Evolutionary conservation across 2,797 vertebrate genomes (phyloP), one percentile per base, ranked within the genome.

Genomic region (Loriculus beryllinus): DNA sequence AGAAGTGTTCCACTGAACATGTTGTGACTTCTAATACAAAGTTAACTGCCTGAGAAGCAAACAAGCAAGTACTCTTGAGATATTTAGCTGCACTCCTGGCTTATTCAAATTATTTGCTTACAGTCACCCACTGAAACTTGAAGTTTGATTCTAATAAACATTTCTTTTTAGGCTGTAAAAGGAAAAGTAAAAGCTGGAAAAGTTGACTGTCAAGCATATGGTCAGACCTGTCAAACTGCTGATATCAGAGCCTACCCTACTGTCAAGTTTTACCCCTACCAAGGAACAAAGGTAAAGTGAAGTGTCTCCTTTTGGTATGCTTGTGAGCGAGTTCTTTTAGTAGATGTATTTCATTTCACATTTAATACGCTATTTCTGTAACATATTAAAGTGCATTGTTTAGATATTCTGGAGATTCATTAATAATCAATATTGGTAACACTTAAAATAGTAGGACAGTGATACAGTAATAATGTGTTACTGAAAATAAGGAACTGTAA

Each of bases 161-260:
- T 65, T n/a, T 92, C 42, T 67, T 52, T 93, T 65, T 51, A 99
- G 99, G 97, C 97, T 1, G 25, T 99, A 60, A 99, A 99, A 98
- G 99, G 98, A 68, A 98, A 98, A 74, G 98, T 99, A 43, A 98
- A 98, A 83, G 98, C 99, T 56, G 99, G 99, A n/a, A 99, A 99
- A 97, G 96, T 99, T 56, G 99, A 99, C 97, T 99, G 99, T 94
- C 99, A 99, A 94, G 98, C 98, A 8, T 97, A 99, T 81, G 92
- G 98, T 60, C 98, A 99, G 13, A 98, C 96, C 18, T 99, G 99
- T 88, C 98, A 99, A 79, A 97, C 95, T 29, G 99, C 99, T 21
- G 99, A 98, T 33, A 98, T 99, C 97, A 98, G 97, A 57, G 98
- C 98, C 47, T 99, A 99, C 94, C 99, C 99, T 13, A 99, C 98